Evolutionary conservation across 2,113 vertebrate species (phyloP).

Genomic region (Boleophthalmus pectinirostris): DNA sequence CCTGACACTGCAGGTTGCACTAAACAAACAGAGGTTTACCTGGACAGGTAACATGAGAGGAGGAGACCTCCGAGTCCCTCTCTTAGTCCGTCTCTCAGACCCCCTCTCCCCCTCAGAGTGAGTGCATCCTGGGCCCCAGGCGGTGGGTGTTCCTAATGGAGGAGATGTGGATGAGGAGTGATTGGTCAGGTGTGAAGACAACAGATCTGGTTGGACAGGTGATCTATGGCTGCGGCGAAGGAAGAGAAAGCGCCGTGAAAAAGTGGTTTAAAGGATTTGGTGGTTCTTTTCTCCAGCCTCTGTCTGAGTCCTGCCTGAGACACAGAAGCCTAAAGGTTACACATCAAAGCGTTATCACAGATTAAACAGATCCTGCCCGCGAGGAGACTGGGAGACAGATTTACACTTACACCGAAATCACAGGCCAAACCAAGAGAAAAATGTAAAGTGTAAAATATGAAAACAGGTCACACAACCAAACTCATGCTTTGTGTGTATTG

Average conservation of each 20-base stretch:
- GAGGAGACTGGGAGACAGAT: slow-evolving; percentile 24
- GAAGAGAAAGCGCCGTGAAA: slow-evolving; percentile 15
- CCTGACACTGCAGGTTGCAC: slow-evolving; percentile 62
- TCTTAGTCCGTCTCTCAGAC: slow-evolving; percentile 63
- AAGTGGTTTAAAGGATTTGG: slow-evolving; percentile 40
- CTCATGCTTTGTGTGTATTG: background rate
- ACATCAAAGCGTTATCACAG: slow-evolving; percentile 34
- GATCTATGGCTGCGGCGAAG: slow-evolving; percentile 38
- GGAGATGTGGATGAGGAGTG: slow-evolving; percentile 61
- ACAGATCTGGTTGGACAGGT: slow-evolving; percentile 48
- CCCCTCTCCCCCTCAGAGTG: slow-evolving; percentile 49
- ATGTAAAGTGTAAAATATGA: background rate
- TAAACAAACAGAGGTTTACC: slow-evolving; percentile 82
- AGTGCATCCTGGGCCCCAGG: slow-evolving; percentile 34
- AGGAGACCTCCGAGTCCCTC: slow-evolving; percentile 14
- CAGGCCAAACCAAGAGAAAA: background rate
- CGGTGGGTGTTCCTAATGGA: slow-evolving; percentile 57
- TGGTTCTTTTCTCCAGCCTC: slow-evolving; percentile 33
- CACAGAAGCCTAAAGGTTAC: slow-evolving; percentile 38
- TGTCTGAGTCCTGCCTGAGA: slow-evolving; percentile 15
- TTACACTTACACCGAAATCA: background rate
- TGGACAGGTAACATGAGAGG: slow-evolving; percentile 77
- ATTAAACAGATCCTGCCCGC: slow-evolving; percentile 28
- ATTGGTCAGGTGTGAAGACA: slow-evolving; percentile 74
- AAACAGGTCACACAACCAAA: background rate